Conservation (phyloP, 1,140 invertebrate genomes). For the Orius laevigatus region DNA sequence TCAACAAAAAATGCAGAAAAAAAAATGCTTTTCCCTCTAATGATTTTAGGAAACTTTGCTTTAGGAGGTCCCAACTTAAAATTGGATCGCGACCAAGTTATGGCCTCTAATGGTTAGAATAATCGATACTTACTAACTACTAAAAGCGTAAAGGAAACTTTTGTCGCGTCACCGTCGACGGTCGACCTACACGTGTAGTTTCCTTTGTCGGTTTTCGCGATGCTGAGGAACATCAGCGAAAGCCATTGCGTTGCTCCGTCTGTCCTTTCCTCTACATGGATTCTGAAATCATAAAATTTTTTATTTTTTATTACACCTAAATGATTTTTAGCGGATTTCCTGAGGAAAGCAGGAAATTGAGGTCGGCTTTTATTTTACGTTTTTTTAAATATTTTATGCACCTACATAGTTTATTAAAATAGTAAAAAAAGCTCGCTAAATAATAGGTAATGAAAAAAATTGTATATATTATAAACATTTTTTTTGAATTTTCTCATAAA, state of each 20-base stretch:
- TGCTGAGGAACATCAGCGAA: background rate
- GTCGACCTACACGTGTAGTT: background rate
- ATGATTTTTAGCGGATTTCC: no score
- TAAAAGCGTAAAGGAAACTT: background rate
- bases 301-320: no score
- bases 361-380: no score
- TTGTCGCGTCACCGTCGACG: background rate
- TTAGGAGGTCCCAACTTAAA: no score
- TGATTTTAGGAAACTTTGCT: background rate
- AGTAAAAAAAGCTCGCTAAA: no score
- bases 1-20: background rate
- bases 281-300: no score
- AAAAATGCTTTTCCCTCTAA: background rate
- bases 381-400: no score
- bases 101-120: background rate
- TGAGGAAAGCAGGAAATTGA: no score
- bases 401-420: no score
- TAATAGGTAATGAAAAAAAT: no score
- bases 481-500: no score
- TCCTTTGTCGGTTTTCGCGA: background rate
- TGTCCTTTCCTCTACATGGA: background rate
- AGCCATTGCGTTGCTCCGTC: background rate
- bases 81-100: background rate
- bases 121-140: conserved; percentile 5
- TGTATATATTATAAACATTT: no score